These are phyloP conservation scores for Platyrinchus mystaceus DNA, from an alignment of 2,797 vertebrate genomes.

Conservation along the genomic window DNA sequence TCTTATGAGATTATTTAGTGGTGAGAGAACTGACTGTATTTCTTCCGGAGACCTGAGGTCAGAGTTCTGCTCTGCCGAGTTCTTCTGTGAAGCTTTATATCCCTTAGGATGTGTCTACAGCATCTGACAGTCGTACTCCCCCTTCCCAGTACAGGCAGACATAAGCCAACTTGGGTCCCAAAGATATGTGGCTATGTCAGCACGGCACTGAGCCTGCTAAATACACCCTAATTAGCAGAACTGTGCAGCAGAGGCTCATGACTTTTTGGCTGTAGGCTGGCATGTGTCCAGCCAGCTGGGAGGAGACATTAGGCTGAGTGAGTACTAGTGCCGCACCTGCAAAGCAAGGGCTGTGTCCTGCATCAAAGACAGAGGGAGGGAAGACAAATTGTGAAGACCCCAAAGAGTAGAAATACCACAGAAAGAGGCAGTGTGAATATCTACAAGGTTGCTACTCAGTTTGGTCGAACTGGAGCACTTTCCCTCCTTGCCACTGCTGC, in stretches of 20 bases:
- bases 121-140: fast-evolving
- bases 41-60: neutral
- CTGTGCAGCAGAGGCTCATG: neutral
- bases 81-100: neutral
- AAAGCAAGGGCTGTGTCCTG: neutral
- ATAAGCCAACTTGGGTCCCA: neutral
- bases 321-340: neutral
- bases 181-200: neutral
- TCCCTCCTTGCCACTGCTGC: neutral
- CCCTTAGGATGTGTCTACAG: neutral
- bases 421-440: neutral
- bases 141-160: neutral
- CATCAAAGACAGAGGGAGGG: neutral
- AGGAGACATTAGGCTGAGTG: neutral
- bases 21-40: fast-evolving
- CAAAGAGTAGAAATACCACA: fast-evolving
- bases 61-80: neutral
- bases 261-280: neutral
- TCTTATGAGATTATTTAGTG: neutral
- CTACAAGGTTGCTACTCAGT: neutral
- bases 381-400: neutral
- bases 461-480: neutral
- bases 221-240: neutral
- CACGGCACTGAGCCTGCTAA: neutral
- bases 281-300: fast-evolving